These are phyloP conservation scores for Sebastes kiyomatsui DNA, from an alignment of 2,797 vertebrate species.

Conservation along the genomic window DNA sequence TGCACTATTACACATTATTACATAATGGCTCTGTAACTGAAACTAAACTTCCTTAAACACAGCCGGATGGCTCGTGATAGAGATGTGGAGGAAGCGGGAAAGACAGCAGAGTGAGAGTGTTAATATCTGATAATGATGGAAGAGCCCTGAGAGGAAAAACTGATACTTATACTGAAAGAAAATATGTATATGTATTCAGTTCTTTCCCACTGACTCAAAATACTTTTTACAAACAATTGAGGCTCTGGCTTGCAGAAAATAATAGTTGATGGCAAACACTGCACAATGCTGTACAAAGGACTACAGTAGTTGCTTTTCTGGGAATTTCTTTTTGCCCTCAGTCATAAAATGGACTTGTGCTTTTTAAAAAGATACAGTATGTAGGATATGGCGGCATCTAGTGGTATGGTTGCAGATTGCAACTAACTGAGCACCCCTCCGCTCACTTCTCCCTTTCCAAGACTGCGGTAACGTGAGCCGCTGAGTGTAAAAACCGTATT, in stretches of 20 bases:
- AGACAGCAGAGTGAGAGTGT: not conserved
- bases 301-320: not conserved
- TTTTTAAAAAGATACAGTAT: not conserved
- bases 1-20: slow-evolving; percentile 17
- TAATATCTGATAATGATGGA: slow-evolving; percentile 7
- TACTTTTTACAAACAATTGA: slow-evolving; percentile 1
- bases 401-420: too few species aligned
- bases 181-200: not conserved
- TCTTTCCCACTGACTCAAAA: too few species aligned
- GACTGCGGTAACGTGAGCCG: accelerated
- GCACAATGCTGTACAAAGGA: not conserved
- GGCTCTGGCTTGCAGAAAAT: not conserved
- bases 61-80: not conserved
- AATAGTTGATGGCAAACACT: not conserved
- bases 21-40: slow-evolving; percentile 60
- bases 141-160: not conserved
- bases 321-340: not conserved
- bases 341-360: not conserved
- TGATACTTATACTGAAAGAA: not conserved
- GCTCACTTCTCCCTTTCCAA: too few species aligned
- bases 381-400: too few species aligned
- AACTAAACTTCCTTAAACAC: slow-evolving; percentile 49
- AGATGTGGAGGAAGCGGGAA: not conserved
- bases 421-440: too few species aligned
- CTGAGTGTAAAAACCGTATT: too few species aligned